Evolutionary conservation across 2,888 invertebrate genomes (phyloP), one percentile per base, ranked within the genome.

Genomic region (Acanthoscelides obtectus): DNA sequence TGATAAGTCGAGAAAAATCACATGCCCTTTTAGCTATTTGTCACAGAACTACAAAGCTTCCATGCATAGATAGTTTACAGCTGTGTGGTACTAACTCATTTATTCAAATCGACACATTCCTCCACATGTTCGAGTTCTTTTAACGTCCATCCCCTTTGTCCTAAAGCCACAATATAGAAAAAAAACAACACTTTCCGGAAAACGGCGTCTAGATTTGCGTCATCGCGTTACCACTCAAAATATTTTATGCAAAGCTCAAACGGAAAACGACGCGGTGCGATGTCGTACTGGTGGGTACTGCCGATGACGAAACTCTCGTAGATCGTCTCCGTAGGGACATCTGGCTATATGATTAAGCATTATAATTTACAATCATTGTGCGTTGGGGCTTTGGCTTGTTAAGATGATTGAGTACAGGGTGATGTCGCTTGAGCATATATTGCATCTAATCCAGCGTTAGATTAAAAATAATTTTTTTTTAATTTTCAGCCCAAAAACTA

Each of bases 261-360:
- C 25, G 4, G 25, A 25, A 3, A 17, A 45, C 45, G 45, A 45
- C 45, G 45, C 17, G 45, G 5, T 12, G 17, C 45, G 8, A 25
- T 17, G 45, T 45, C n/a, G n/a, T n/a, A n/a, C n/a, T n/a, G n/a
- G n/a, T n/a, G n/a, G 45, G 5, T 45, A 45, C 45, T 45, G 45
- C 1, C 8, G 5, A 4, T 12, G 45, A 12, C 45, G 17, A 12
- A 12, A 3, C 25, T 12, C 4, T 2, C 66, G 20, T 20, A 22
- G 1, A 66, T 66, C 66, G 66, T n/a, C 22, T 66, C 66, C n/a
- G n/a, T 20, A 72, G 73, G 75, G 75, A 75, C 76, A 76, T 76
- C 73, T 75, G 76, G 72, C 75, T 75, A 74, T 72, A 73, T 74
- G 75, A 76, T 76, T 73, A 76, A 76, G 22, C 69, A 68, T 71